Evolutionary conservation across 2,797 vertebrate species (phyloP).

Genomic region (Argentina silus): DNA sequence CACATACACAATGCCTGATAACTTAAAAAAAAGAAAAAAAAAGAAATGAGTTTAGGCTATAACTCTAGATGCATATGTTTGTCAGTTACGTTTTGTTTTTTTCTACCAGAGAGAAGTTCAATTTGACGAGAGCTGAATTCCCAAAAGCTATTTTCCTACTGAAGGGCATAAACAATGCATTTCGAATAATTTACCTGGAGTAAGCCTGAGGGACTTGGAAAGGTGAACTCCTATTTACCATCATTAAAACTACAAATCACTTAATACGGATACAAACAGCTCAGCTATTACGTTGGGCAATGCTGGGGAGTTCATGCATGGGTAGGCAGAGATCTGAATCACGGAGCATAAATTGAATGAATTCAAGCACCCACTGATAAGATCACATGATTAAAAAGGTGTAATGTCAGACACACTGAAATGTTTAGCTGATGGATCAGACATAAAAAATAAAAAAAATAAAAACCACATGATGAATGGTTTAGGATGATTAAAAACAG

Average conservation of each 20-base stretch:
- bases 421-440: neutral
- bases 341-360: constrained; percentile 72
- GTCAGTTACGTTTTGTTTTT: constrained; percentile 59
- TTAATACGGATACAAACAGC: constrained; percentile 80
- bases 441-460: constrained; percentile 35
- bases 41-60: constrained; percentile 36
- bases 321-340: constrained; percentile 77
- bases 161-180: constrained; percentile 77
- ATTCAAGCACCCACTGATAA: constrained; percentile 80
- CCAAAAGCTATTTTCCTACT: constrained; percentile 57
- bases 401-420: constrained; percentile 62
- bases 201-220: constrained; percentile 75
- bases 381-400: constrained; percentile 73
- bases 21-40: too few species aligned
- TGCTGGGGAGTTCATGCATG: constrained; percentile 68
- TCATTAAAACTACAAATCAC: constrained; percentile 83
- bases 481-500: constrained; percentile 64
- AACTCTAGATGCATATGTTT: constrained; percentile 56
- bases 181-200: constrained; percentile 80
- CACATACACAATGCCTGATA: neutral
- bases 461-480: constrained; percentile 45
- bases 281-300: constrained; percentile 73
- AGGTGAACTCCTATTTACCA: constrained; percentile 79
- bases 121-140: constrained; percentile 70
- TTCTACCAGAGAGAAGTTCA: constrained; percentile 62